Percentiles rank a stretch among this genome's conserved stretches.
These are phyloP conservation scores for Neotoma lepida DNA, from an alignment of 2,113 vertebrate genomes.

Conservation along the genomic window DNA sequence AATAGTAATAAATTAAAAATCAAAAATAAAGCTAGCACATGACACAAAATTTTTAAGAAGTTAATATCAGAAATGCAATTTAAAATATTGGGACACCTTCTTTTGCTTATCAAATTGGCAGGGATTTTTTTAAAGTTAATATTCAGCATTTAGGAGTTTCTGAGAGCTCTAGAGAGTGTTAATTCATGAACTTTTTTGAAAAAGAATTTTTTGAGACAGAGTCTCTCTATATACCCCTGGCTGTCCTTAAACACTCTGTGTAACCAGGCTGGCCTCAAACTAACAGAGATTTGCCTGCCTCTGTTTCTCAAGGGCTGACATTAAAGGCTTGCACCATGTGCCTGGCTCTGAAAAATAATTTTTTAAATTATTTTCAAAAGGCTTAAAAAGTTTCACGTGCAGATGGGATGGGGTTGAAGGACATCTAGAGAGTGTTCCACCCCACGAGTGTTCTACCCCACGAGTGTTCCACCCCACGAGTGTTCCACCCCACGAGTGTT, in stretches of 20 bases:
- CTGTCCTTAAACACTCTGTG: not conserved
- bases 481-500: too few relatives aligned
- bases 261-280: not conserved
- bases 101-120: not conserved
- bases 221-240: not conserved
- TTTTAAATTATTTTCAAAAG: conserved; percentile 36
- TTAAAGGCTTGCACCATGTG: not conserved
- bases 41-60: not conserved
- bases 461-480: too few relatives aligned
- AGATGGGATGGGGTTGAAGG: not conserved
- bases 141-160: not conserved
- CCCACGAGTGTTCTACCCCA: too few relatives aligned
- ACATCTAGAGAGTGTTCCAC: not conserved
- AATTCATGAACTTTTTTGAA: not conserved
- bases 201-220: not conserved
- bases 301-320: not conserved
- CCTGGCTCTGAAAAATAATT: conserved; percentile 23
- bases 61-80: not conserved
- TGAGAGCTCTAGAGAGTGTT: not conserved
- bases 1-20: not conserved
- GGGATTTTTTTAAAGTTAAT: not conserved
- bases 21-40: not conserved
- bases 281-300: not conserved
- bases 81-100: not conserved
- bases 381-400: not conserved